phyloP scores from a whole-genome alignment of 2,888 invertebrate species.

The Anagyrus pseudococci region DNA sequence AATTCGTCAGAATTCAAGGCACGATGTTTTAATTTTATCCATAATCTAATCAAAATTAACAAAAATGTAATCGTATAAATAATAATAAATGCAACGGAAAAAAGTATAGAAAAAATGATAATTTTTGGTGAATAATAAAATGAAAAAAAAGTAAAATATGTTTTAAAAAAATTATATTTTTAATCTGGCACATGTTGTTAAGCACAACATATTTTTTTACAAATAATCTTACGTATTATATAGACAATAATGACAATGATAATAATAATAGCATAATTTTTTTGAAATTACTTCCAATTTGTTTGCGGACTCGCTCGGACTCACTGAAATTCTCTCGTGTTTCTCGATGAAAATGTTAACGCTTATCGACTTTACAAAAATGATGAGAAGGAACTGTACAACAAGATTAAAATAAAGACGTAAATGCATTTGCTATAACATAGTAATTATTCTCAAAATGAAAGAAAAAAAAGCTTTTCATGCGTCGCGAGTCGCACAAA shows the following conservation, averaged over 20 bases:
- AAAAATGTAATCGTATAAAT: background rate
- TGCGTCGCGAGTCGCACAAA: too few species aligned
- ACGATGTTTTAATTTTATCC: slow-evolving; percentile 33
- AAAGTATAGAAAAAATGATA: slow-evolving; percentile 2
- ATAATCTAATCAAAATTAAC: slow-evolving; percentile 11
- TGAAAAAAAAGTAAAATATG: slow-evolving; percentile 40
- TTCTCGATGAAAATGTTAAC: slow-evolving; percentile 16
- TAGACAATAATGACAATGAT: slow-evolving; percentile 47
- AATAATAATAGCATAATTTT: slow-evolving; percentile 21
- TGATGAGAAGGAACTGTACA: slow-evolving; percentile 36
- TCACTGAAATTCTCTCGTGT: background rate
- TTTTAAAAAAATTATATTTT: slow-evolving; percentile 62
- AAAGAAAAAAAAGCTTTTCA: too few species aligned
- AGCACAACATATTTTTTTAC: slow-evolving; percentile 60
- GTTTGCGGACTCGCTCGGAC: background rate
- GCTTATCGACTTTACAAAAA: slow-evolving; percentile 9
- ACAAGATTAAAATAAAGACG: slow-evolving; percentile 29
- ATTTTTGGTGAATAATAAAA: slow-evolving; percentile 20
- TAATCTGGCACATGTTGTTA: slow-evolving; percentile 59
- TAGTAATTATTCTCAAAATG: too few species aligned
- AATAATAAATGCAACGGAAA: slow-evolving; percentile 25
- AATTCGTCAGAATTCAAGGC: slow-evolving; percentile 42
- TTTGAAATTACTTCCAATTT: slow-evolving; percentile 8
- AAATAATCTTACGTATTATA: slow-evolving; percentile 61
- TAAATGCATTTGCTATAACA: slow-evolving; percentile 32